phyloP scores from a whole-genome alignment of 1,140 invertebrate species.

The Pogonognathellus flavescens region DNA sequence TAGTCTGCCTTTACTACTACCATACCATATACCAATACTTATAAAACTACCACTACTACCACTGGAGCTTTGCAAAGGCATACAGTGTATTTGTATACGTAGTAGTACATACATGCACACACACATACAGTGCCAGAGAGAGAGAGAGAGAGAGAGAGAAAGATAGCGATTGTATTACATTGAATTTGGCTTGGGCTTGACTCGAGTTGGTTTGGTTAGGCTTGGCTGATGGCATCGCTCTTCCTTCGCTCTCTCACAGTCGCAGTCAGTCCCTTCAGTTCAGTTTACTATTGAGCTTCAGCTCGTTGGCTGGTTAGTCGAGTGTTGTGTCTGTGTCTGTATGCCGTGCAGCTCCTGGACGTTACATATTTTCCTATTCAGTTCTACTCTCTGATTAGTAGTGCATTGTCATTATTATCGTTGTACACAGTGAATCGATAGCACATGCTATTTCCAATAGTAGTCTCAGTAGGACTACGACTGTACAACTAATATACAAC shows the following conservation, averaged over 20 bases:
- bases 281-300: slow-evolving; percentile 30
- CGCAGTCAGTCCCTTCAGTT: slow-evolving; percentile 27
- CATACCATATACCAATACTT: too few species aligned
- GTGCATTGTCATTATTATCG: slow-evolving; percentile 1
- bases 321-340: slow-evolving; percentile 36
- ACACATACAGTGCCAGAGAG: background rate
- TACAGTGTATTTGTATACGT: background rate
- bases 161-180: slow-evolving; percentile 11
- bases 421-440: slow-evolving; percentile 15
- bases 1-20: too few species aligned
- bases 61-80: background rate
- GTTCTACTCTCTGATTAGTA: slow-evolving; percentile 1
- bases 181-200: background rate
- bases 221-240: background rate
- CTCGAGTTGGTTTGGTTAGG: slow-evolving; percentile 5
- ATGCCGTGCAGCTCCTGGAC: slow-evolving; percentile 31
- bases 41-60: too few species aligned
- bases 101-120: background rate
- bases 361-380: slow-evolving; percentile 14
- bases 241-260: slow-evolving; percentile 1
- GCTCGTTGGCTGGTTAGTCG: slow-evolving; percentile 29
- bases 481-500: background rate
- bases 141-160: background rate
- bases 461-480: background rate
- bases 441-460: slow-evolving; percentile 1